Evolutionary conservation across 2,888 invertebrate species (phyloP).

Genomic region (Helobdella robusta): DNA sequence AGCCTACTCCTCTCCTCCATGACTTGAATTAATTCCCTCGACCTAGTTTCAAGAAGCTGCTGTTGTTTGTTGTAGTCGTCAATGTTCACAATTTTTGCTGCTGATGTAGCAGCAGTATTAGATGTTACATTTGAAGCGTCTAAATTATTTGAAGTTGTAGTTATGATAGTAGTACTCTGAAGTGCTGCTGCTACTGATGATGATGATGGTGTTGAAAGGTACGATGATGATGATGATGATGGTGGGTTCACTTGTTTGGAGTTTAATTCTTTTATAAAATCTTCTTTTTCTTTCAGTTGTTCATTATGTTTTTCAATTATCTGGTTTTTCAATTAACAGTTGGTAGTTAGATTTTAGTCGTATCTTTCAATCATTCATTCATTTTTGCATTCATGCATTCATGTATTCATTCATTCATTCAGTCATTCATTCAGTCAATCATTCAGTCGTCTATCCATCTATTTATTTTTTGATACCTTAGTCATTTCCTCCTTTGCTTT

Average conservation of each 20-base stretch:
- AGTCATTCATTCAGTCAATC: too few relatives aligned
- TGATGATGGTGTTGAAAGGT: conserved; percentile 15
- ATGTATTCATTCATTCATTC: too few relatives aligned
- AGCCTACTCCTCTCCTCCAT: conserved; percentile 16
- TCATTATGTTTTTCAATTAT: too few relatives aligned
- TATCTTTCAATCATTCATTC: too few relatives aligned
- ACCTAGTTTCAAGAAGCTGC: conserved; percentile 11
- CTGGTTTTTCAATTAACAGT: too few relatives aligned
- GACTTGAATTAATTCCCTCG: conserved; percentile 12
- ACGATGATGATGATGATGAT: conserved; percentile 5
- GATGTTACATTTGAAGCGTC: background rate
- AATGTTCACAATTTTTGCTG: background rate
- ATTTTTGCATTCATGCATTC: too few relatives aligned
- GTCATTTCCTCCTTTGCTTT: too few relatives aligned
- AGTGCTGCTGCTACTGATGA: too few relatives aligned
- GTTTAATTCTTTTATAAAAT: conserved; percentile 6
- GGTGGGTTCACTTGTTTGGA: conserved; percentile 27
- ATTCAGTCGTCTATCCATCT: too few relatives aligned
- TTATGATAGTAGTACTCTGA: too few relatives aligned
- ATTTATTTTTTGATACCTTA: too few relatives aligned
- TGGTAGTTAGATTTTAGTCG: too few relatives aligned
- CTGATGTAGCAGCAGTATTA: background rate
- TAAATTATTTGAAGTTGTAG: background rate
- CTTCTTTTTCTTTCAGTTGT: background rate
- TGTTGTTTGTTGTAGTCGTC: conserved; percentile 11